phyloP scores from a whole-genome alignment of 2,113 vertebrate species.

The Candoia aspera region DNA sequence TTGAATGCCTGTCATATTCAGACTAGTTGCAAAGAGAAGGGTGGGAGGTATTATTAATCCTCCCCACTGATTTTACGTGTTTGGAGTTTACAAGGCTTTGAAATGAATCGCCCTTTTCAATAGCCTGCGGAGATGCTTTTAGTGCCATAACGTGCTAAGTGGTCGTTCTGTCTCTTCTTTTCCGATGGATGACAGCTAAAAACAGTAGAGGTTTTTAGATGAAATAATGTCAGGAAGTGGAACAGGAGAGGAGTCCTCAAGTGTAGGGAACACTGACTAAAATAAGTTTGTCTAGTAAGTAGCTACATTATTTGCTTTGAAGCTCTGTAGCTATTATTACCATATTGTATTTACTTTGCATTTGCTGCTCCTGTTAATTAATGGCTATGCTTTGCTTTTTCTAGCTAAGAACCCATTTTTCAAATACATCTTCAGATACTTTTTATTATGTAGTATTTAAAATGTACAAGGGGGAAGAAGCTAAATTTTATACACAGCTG shows the following conservation, averaged over 20 bases:
- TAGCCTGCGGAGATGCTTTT: neutral
- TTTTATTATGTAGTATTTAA: neutral
- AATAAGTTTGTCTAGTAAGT: conserved; percentile 32
- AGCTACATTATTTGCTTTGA: conserved; percentile 11
- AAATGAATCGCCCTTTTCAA: neutral
- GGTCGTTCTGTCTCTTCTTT: neutral
- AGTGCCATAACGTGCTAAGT: neutral
- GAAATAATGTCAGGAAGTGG: neutral
- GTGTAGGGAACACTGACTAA: accelerated
- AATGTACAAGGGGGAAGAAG: neutral
- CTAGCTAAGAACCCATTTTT: neutral
- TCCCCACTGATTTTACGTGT: neutral
- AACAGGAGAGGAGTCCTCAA: neutral
- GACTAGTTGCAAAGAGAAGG: neutral
- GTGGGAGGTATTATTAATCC: neutral
- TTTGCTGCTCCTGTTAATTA: neutral
- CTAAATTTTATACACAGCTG: neutral
- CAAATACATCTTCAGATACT: neutral
- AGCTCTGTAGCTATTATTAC: neutral
- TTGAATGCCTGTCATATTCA: neutral
- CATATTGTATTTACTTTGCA: neutral
- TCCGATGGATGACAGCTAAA: neutral
- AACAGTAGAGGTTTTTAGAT: conserved; percentile 28
- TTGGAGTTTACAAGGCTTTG: accelerated
- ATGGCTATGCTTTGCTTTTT: neutral